Base-by-base conservation (phyloP, 2,888 invertebrate genomes). In the Iphiclides podalirius region DNA sequence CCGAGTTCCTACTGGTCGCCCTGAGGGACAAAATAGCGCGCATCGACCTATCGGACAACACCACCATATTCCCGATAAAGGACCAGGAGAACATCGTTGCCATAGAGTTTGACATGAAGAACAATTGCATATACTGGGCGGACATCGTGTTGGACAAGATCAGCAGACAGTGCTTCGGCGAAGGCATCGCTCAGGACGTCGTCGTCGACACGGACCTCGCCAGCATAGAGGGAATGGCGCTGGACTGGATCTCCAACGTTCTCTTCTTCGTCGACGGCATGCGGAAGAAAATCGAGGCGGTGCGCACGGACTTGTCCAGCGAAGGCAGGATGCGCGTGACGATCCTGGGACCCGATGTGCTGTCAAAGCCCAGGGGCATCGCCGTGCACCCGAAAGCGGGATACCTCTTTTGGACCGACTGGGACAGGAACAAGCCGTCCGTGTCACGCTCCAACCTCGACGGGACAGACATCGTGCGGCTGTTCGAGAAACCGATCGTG, bases 61-160 rank as follows among this genome's bases (percentile, higher is more conserved):
- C 92, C 0, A 93, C 94, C 40, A 73, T 90, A 11, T 81, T 95
- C 34, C 95, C 95, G 0, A 90, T 96, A 0, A 89, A 90, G 15
- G 91, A 91, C 52, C 88, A 96, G 55, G 92, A 92, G 63, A 95
- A 96, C 69, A 95, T 96, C 0, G 94, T 96, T 36, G 95, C 96
- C 0, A 91, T 97, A 12, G 97, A 97, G 69, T 97, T 94, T 70
- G 96, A 97, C 70, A 90, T 95, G 80, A 90, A 90, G 52, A 93
- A 94, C 59, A 95, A 96, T 66, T 96, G 96, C 69, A 90, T 97
- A 1, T 97, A 94, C 74, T 97, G 96, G 95, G 96, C 96, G 1
- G 96, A 97, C 70, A 95, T 95, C 52, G 92, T 93, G 43, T 83
- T 92, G 6, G 94, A 96, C 63, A 93, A 92, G 14, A 96, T 97